These are phyloP conservation scores for Agonopterix heracliana DNA, from an alignment of 2,888 invertebrate species.

Conservation along the genomic window DNA sequence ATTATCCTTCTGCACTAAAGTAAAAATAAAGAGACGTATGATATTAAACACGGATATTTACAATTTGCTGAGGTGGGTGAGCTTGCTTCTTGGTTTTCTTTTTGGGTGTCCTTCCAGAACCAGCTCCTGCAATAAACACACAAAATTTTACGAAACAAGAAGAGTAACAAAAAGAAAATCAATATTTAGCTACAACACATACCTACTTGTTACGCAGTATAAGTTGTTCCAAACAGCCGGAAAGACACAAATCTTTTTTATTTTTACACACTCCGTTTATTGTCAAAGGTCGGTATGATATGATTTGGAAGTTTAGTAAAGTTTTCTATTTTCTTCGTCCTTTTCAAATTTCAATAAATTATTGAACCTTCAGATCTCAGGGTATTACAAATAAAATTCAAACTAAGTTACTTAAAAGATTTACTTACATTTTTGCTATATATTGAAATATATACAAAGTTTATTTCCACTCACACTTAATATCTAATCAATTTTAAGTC, in stretches of 20 bases:
- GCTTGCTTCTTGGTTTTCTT: constrained; percentile 63
- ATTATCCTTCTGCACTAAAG: not conserved
- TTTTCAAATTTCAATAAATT: not conserved
- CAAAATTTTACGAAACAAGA: not conserved
- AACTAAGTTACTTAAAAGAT: constrained; percentile 69
- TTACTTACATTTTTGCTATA: constrained; percentile 69
- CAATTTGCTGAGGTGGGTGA: constrained; percentile 61
- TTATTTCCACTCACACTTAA: constrained; percentile 67
- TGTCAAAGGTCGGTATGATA: constrained; percentile 12
- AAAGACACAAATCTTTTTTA: not conserved
- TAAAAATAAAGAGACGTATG: not conserved
- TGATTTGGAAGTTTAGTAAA: not conserved
- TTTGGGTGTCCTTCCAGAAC: constrained; percentile 56
- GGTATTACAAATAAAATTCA: constrained; percentile 60
- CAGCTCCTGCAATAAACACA: constrained; percentile 22
- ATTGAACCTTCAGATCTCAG: constrained; percentile 69
- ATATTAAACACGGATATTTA: constrained; percentile 29
- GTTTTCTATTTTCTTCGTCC: no score
- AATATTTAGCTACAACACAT: constrained; percentile 3
- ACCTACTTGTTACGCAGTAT: constrained; percentile 2
- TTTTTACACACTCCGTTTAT: constrained; percentile 8
- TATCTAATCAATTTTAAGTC: constrained; percentile 65
- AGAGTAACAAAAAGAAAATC: not conserved
- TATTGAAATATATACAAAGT: constrained; percentile 73
- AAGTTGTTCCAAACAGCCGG: not conserved